These are phyloP conservation scores for Zele albiditarsus DNA, from an alignment of 2,888 invertebrate genomes.

Conservation along the genomic window DNA sequence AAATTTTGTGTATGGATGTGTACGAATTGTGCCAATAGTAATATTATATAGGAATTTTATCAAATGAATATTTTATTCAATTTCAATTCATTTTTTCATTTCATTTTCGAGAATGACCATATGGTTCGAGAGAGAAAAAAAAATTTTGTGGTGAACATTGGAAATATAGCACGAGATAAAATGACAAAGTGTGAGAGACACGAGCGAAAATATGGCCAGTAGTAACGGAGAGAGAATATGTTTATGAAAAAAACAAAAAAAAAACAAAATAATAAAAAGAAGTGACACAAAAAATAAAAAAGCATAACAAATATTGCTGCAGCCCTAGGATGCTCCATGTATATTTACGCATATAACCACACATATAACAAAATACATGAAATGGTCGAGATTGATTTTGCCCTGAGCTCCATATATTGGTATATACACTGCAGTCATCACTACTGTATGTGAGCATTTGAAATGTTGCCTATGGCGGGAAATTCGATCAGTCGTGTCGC, in stretches of 20 bases:
- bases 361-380: slow-evolving; percentile 15
- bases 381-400: slow-evolving; percentile 38
- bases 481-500: slow-evolving; percentile 27
- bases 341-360: background rate
- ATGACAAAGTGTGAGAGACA: background rate
- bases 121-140: background rate
- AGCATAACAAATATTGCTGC: background rate
- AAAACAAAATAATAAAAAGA: background rate
- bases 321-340: slow-evolving; percentile 3
- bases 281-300: background rate
- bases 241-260: background rate
- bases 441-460: slow-evolving; percentile 4
- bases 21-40: too few relatives aligned
- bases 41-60: background rate
- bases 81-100: background rate
- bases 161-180: background rate
- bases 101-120: background rate
- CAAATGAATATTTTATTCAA: background rate
- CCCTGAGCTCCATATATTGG: slow-evolving; percentile 15
- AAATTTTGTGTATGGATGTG: background rate
- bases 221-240: slow-evolving; percentile 16
- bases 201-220: slow-evolving; percentile 16
- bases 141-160: slow-evolving; percentile 21
- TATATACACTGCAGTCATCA: slow-evolving; percentile 17
- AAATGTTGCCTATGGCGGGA: slow-evolving; percentile 25